phyloP scores from a whole-genome alignment of 2,113 vertebrate genomes.

The Morphnarchus princeps region DNA sequence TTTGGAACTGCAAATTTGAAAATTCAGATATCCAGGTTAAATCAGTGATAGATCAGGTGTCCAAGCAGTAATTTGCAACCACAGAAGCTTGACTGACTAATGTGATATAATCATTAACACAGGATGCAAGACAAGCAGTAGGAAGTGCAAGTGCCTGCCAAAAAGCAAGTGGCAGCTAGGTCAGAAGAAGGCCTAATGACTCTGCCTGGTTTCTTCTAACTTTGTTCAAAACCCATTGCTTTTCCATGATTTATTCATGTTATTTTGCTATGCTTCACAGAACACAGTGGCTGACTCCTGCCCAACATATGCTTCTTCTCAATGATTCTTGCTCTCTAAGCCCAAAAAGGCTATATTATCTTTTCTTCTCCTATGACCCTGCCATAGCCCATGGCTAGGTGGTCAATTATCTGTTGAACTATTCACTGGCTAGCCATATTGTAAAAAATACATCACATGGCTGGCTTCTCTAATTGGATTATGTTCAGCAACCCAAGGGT shows the following conservation, averaged over 20 bases:
- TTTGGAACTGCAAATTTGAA: not conserved
- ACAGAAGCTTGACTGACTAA: not conserved
- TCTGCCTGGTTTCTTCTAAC: not conserved
- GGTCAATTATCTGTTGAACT: slow-evolving; percentile 56
- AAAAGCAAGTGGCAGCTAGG: not conserved
- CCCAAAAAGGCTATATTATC: not conserved
- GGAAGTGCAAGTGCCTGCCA: not conserved
- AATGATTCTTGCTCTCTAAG: not conserved
- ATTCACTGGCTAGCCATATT: slow-evolving; percentile 29
- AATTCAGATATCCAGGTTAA: not conserved
- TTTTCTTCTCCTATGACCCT: not conserved
- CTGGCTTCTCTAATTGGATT: slow-evolving; percentile 40
- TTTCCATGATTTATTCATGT: not conserved
- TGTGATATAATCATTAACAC: not conserved
- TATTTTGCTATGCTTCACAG: not conserved
- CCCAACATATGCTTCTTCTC: not conserved
- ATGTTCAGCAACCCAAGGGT: slow-evolving; percentile 60
- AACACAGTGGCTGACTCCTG: not conserved
- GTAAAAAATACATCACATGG: slow-evolving; percentile 19
- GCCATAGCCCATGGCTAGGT: slow-evolving; percentile 26
- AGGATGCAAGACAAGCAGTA: not conserved
- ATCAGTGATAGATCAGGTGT: not conserved
- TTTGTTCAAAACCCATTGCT: not conserved
- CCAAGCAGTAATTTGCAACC: not conserved
- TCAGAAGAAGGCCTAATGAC: not conserved